Percentiles rank a stretch among this genome's conserved stretches.
phyloP scores from a whole-genome alignment of 2,888 invertebrate species.

The Sarcophaga variegata region DNA sequence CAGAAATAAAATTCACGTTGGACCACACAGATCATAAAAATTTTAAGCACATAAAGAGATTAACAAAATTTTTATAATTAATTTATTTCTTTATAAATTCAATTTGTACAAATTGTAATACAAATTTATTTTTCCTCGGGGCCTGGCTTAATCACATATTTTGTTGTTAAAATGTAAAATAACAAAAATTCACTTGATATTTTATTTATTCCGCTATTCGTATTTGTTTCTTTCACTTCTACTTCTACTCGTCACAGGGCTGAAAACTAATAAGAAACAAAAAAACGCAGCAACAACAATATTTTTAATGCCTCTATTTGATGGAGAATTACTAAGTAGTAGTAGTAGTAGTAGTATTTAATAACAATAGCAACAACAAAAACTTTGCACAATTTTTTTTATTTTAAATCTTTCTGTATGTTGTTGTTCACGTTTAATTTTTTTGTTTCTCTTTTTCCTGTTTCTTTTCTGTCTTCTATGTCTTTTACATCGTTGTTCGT shows the following conservation, averaged over 20 bases:
- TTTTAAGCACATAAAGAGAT: neutral
- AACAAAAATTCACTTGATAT: slow-evolving; percentile 47
- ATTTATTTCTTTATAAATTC: slow-evolving; percentile 23
- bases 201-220: neutral
- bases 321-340: slow-evolving; percentile 50
- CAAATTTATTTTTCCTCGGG: slow-evolving; percentile 4
- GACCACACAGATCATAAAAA: slow-evolving; percentile 9
- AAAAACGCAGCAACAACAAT: slow-evolving; percentile 30
- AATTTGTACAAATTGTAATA: neutral
- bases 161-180: slow-evolving; percentile 38
- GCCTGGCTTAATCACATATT: slow-evolving; percentile 9
- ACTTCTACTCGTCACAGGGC: slow-evolving; percentile 58
- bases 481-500: slow-evolving; percentile 60
- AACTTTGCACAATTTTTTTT: slow-evolving; percentile 61
- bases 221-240: slow-evolving; percentile 27
- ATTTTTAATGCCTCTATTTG: slow-evolving; percentile 23
- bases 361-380: slow-evolving; percentile 35
- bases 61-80: slow-evolving; percentile 12
- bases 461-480: slow-evolving; percentile 36
- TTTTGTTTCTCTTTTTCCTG: slow-evolving; percentile 33
- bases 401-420: slow-evolving; percentile 54
- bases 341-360: slow-evolving; percentile 51
- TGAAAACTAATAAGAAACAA: slow-evolving; percentile 42
- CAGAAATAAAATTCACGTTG: slow-evolving; percentile 33
- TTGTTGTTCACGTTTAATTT: slow-evolving; percentile 60